Base-by-base conservation (phyloP, 1,140 invertebrate species). In the Drosophila kohkoa region DNA sequence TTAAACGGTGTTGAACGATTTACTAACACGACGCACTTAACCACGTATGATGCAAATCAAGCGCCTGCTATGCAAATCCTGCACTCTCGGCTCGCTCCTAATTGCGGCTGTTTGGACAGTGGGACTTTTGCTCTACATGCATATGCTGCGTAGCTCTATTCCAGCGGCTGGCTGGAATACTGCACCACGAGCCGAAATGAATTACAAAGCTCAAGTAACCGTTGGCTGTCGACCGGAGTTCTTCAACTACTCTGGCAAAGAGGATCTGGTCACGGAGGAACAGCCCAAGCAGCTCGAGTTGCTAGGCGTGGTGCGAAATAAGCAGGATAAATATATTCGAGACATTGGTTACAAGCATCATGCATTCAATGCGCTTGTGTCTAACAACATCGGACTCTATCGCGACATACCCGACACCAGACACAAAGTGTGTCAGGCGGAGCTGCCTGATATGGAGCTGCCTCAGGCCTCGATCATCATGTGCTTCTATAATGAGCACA, bases 401-500 rank as follows among this genome's bases (percentile, higher is more conserved):
- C 93, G 98, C 72, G 92, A 94, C n/a, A 93, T 99, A 55, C 98
- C 98, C 20, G 98, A 99, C 92, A 98, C 97, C 1, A 94, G 98
- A 71, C 94, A 99, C 93, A 94, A 95, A 91, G 92, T 97, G 94
- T 98, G 94, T 94, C 93, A 93, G 46, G 71, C 58, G 4, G 58
- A 57, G 2, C 41, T 75, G 5, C 64, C 79, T 5, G 20, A 25
- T 25, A n/a, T 10, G 1, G 43, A 63, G n/a, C 73, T 92, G 16
- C 91, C 90, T 0, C 80, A 94, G 68, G 96, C 96, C 1, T 97
- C 96, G 51, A 94, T 99, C 25, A 95, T 99, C 13, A 97, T 99
- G 88, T 99, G 98, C 88, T 99, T 99, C 91, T 99, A 98, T 92
- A 99, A 99, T 93, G 99, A 99, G 93, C 98, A 99, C 89, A 96